These are phyloP conservation scores for Ibycter americanus DNA, from an alignment of 2,797 vertebrate species.

Conservation along the genomic window DNA sequence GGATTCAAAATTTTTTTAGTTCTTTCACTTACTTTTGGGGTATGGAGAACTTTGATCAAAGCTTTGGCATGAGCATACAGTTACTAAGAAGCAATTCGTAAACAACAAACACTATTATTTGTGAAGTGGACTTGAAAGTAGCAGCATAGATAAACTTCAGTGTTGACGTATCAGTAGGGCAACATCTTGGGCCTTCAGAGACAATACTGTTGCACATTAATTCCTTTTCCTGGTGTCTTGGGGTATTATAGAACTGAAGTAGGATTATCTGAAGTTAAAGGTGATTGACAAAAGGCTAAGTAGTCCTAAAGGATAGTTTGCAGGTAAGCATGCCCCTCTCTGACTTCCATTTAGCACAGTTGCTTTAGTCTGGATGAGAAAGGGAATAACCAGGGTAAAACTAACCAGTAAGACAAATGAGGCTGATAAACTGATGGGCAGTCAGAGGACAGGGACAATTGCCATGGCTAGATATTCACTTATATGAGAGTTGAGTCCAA, in stretches of 20 bases:
- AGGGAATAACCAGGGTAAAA: not conserved
- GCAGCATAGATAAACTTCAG: not conserved
- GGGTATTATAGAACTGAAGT: not conserved
- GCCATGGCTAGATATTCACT: not conserved
- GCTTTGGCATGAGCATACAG: not conserved
- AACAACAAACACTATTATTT: not conserved
- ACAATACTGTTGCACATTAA: not conserved
- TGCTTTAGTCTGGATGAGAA: not conserved
- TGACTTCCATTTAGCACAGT: not conserved
- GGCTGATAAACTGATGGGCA: not conserved
- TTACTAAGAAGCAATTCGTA: not conserved
- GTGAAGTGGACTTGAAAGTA: not conserved
- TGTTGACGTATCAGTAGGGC: not conserved
- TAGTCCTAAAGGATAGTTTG: not conserved
- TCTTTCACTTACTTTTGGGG: not conserved
- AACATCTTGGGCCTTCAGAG: not conserved
- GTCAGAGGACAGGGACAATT: not conserved
- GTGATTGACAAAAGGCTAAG: not conserved
- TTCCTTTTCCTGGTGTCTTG: not conserved
- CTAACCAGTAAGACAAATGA: not conserved
- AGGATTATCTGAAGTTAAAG: not conserved
- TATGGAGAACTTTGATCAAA: not conserved
- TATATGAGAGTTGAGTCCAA: not conserved
- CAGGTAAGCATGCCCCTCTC: not conserved
- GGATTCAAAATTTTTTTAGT: not conserved